Percentiles rank a stretch among this genome's conserved stretches.
phyloP scores from a whole-genome alignment of 2,797 vertebrate genomes.

The Peromyscus nudipes region DNA sequence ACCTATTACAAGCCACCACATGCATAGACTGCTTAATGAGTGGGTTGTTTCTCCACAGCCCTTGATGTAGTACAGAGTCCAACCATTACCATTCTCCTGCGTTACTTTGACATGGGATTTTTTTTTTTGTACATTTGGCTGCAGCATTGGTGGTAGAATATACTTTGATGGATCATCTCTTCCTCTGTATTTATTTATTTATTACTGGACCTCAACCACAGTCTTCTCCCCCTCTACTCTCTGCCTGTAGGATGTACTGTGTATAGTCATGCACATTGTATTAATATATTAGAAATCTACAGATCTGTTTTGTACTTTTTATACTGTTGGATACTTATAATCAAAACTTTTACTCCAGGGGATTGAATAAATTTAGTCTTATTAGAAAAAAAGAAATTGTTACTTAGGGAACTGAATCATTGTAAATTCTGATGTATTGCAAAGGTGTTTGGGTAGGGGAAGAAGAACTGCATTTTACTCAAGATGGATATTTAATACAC shows the following conservation, averaged over 20 bases:
- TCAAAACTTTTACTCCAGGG: constrained; percentile 89
- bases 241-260: constrained; percentile 92
- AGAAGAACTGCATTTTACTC: background rate
- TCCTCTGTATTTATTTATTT: constrained; percentile 92
- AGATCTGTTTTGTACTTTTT: constrained; percentile 97
- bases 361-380: constrained; percentile 91
- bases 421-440: background rate
- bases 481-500: background rate
- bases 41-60: constrained; percentile 38
- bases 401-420: background rate
- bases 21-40: constrained; percentile 39
- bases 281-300: constrained; percentile 93
- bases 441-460: background rate
- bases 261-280: constrained; percentile 98
- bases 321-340: constrained; percentile 93
- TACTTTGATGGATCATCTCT: constrained; percentile 90
- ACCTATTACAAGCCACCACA: constrained; percentile 6
- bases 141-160: constrained; percentile 88
- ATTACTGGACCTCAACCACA: constrained; percentile 88
- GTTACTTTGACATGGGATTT: constrained; percentile 80
- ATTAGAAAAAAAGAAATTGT: constrained; percentile 84
- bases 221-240: constrained; percentile 87
- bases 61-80: constrained; percentile 70
- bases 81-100: constrained; percentile 66
- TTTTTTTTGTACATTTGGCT: constrained; percentile 86